Conservation (phyloP, 2,888 invertebrate species). For the Theristus sp. region DNA sequence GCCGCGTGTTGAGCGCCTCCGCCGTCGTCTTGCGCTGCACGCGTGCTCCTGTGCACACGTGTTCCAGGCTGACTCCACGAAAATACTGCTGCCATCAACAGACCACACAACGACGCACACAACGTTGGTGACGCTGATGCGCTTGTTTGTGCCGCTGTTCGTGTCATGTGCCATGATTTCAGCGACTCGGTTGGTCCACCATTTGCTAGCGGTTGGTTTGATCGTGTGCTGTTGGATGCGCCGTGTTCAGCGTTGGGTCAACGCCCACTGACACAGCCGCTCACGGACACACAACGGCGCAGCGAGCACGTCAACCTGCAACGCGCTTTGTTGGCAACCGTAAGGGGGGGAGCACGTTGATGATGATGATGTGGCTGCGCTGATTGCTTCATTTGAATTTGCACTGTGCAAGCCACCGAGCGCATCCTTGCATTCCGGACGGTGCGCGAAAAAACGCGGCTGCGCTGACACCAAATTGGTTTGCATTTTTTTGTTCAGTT, state of each 20-base stretch:
- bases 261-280: conserved; percentile 40
- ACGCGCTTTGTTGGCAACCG: neutral
- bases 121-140: neutral
- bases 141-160: neutral
- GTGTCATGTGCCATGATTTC: neutral
- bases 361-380: neutral
- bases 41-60: neutral
- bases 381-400: neutral
- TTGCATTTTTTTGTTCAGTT: neutral
- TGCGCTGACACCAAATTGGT: neutral
- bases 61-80: neutral
- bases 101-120: neutral
- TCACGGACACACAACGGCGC: neutral
- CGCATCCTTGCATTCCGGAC: neutral
- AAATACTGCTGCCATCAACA: too few species aligned
- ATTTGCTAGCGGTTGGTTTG: conserved; percentile 45
- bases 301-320: neutral
- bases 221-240: conserved; percentile 83
- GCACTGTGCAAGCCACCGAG: neutral
- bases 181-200: too few species aligned
- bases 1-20: neutral
- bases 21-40: neutral
- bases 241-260: conserved; percentile 95
- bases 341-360: neutral
- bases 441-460: too few species aligned